A percentile compares a stretch with the other conserved stretches of the same genome.
Evolutionary conservation across 1,140 invertebrate genomes (phyloP).

Genomic region (Elymnias hypermnestra): DNA sequence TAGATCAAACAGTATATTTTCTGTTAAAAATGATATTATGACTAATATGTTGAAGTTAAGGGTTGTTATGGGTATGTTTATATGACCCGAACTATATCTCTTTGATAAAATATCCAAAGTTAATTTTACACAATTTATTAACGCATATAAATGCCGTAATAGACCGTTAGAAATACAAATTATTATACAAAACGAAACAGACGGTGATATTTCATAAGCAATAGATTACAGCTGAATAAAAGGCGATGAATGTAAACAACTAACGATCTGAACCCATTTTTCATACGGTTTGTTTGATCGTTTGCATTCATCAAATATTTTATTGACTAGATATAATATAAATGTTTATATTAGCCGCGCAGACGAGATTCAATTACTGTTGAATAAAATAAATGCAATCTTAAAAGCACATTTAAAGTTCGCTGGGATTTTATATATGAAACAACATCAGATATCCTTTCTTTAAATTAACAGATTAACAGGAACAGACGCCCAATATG

Average conservation of each 20-base stretch:
- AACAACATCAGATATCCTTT: not conserved
- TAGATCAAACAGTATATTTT: no score
- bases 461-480: no score
- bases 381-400: constrained; percentile 10
- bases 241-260: constrained; percentile 25
- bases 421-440: not conserved
- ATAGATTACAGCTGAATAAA: not conserved
- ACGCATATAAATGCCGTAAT: no score
- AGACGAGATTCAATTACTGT: constrained; percentile 2
- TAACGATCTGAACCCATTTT: not conserved
- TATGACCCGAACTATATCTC: no score
- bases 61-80: no score
- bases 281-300: not conserved
- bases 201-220: not conserved
- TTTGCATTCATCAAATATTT: constrained; percentile 11
- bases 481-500: no score
- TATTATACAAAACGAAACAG: not conserved
- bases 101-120: no score
- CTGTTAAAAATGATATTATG: no score
- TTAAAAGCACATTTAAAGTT: not conserved
- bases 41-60: no score
- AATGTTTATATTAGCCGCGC: constrained; percentile 5
- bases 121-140: no score
- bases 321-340: constrained; percentile 15
- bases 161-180: no score